Base-by-base conservation (phyloP, 2,888 invertebrate species). In the Drosophila prostipennis region DNA sequence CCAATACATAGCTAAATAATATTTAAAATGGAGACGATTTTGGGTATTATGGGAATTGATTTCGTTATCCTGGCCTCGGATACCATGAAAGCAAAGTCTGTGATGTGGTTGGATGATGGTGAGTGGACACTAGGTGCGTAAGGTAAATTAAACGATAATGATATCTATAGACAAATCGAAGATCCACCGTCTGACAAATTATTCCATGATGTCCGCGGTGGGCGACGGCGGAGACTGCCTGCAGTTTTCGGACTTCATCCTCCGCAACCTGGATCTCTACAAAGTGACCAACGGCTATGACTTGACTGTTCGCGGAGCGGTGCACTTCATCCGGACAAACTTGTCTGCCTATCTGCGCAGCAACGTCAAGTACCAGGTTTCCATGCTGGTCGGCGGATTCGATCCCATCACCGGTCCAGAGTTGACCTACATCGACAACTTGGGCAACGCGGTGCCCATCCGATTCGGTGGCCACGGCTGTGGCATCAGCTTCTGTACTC, bases 211-310 rank as follows among this genome's bases (percentile, higher is more conserved):
- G 97, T 96, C 96, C 39, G 95, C 97, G 11, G 94, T 95, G 79
- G 99, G 99, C 10, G 98, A 98, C 91, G 93, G 96, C 19, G 98
- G 98, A 1, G 98, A 99, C 90, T 96, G 97, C 0, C 95, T 95
- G 34, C 98, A 98, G 90, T 99, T 99, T 93, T 96, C 98, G 0
- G 98, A 98, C 89, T 99, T 97, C 90, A 98, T 99, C 80, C 95
- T 96, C 6, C 98, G 98, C 91, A 98, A 99, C 91, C 95, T 99
- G 77, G 97, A 98, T 84, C 93, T 99, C 32, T 99, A 99, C 91
- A 98, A 98, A 93, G 98, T 99, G 96, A 94, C 97, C 78, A 98
- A 99, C 92, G 97, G 97, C 3, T 99, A 99, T 91, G 97, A 98
- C 91, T 91, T 99, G 56, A 96, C 97, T 3, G 96, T 98, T 0